Evolutionary conservation across 2,113 vertebrate genomes (phyloP).

Genomic region (Phrynosoma blainvillii): DNA sequence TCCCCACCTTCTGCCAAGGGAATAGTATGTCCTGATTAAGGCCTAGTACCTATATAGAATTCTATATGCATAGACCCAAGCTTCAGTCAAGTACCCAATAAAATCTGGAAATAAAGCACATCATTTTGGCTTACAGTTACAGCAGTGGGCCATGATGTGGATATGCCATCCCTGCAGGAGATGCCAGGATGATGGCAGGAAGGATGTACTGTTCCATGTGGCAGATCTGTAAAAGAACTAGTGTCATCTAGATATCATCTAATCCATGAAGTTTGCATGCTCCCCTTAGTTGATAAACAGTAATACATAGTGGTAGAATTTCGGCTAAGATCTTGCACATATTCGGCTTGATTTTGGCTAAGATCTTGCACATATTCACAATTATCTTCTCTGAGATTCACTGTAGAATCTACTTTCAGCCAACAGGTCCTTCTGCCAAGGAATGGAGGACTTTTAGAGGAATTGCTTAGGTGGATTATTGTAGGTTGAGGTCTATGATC

Average conservation of each 20-base stretch:
- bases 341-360: no score
- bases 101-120: neutral
- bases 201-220: neutral
- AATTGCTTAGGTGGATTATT: neutral
- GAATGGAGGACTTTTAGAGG: neutral
- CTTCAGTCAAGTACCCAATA: neutral
- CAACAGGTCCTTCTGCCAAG: neutral
- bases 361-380: neutral
- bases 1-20: neutral
- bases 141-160: neutral
- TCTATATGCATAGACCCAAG: neutral
- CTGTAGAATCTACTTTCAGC: neutral
- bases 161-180: neutral
- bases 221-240: neutral
- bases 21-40: neutral
- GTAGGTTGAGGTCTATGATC: neutral
- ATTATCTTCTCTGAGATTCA: neutral
- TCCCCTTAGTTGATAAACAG: no score
- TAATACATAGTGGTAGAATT: no score
- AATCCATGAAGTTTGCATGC: neutral
- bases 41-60: neutral
- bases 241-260: neutral
- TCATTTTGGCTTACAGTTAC: neutral
- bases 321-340: neutral
- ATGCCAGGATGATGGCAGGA: neutral